Evolutionary conservation across 2,797 vertebrate species (phyloP), one percentile per base, ranked within the genome.

Genomic region (Sylvilagus floridanus): DNA sequence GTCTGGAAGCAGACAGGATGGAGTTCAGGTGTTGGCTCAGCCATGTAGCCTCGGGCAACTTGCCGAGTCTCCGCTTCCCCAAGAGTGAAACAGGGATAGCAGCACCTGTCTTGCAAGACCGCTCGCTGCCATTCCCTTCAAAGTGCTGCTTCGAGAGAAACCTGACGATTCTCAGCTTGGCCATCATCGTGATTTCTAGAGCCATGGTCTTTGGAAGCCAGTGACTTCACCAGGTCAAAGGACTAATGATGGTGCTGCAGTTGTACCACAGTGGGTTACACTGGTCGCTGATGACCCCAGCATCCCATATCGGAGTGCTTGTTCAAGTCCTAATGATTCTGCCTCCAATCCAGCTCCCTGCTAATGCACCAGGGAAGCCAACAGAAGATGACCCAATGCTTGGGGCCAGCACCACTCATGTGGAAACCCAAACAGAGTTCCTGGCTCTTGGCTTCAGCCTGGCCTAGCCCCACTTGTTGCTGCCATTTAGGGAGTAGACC

Each of bases 111-210:
- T 84, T 75, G 19, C 13, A 83, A 79, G 69, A 85, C 9, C 19
- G 8, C 54, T 94, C 21, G 21, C 30, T 32, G 19, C 92, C 52
- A 90, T 90, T 52, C 26, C 16, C 57, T n/a, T 88, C 37, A 60
- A 42, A 52, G 71, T 60, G 68, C 35, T 95, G 26, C 75, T 85
- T 79, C 85, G 50, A 95, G 66, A 83, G 8, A 89, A 73, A 96
- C 90, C 28, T 73, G 30, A 73, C 63, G 57, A 63, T 57, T 93
- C 57, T 84, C 35, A 35, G 32, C 57, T 83, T 52, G 75, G 16
- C n/a, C 50, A 66, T 92, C 60, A 78, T 90, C 84, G 0, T 7
- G 85, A 90, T 77, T 92, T 91, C 60, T 84, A 62, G 76, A 92
- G 60, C 26, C 73, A 52, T 52, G 76, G 6, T 79, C 85, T 83